Evolutionary conservation across 2,888 invertebrate genomes (phyloP), one percentile per base, ranked within the genome.

Genomic region (Tricholauxania praeusta): DNA sequence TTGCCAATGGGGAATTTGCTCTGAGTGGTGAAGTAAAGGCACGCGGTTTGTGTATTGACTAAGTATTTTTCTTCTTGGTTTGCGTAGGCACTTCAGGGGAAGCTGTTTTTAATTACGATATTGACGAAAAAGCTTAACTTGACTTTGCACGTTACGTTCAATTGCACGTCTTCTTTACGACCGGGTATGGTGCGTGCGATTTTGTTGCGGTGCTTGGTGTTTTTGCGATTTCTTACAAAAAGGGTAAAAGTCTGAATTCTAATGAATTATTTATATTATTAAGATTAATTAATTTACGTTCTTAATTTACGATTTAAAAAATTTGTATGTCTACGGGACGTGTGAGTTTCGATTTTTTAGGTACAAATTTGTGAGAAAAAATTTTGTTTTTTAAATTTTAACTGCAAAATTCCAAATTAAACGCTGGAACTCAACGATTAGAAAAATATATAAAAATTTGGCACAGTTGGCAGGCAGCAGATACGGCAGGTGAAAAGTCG

Each of bases 51-150:
- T 69, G 49, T 69, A 51, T 28, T 28, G 39, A n/a, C 19, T 19
- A 15, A 39, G 8, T 8, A n/a, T 6, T 10, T 5, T 39, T 39
- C 39, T 39, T 10, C 39, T 14, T 49, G 70, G 70, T 70, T 62
- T 39, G 62, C 63, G 63, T 70, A 70, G 70, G 70, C 70, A 70
- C 70, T 70, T 70, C 19, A 70, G 39, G 63, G 62, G 49, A 39
- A 69, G 17, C 28, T 69, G 12, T 59, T 59, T 59, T 59, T 22
- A 48, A 49, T 22, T 39, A 65, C 39, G 39, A 8, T 39, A 39
- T 39, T 10, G 39, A 39, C 8, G 39, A 39, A 39, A 39, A 39
- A 39, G 7, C 10, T 39, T 39, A 39, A 39, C 10, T 7, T 39
- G 6, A 7, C 39, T 10, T 39, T 39, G 39, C 10, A 39, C 28